These are phyloP conservation scores for Probosciger aterrimus DNA, from an alignment of 2,113 vertebrate species.

Conservation along the genomic window DNA sequence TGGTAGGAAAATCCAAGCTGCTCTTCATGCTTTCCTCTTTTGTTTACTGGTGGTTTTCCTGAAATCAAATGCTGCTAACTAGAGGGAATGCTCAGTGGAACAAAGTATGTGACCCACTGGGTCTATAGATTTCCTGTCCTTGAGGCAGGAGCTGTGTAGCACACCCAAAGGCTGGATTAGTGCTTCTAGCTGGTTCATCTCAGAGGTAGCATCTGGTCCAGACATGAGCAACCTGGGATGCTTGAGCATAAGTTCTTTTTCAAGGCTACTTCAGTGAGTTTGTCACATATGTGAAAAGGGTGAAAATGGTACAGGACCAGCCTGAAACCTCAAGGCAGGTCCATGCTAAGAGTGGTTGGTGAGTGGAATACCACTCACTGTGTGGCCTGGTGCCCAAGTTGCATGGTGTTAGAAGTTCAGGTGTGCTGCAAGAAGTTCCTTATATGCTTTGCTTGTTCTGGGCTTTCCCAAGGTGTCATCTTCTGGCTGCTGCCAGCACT, in stretches of 20 bases:
- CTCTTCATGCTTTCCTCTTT: not conserved
- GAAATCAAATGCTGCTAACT: not conserved
- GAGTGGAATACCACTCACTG: not conserved
- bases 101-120: rapidly evolving
- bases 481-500: not conserved
- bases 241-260: not conserved
- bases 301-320: not conserved
- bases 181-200: not conserved
- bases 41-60: not conserved
- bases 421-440: not conserved
- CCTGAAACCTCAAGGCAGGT: not conserved
- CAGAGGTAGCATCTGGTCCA: not conserved
- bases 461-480: not conserved
- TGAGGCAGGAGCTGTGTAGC: not conserved
- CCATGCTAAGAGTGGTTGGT: rapidly evolving
- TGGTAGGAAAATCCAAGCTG: not conserved
- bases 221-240: rapidly evolving
- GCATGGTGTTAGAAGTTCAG: not conserved
- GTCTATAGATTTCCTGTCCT: not conserved
- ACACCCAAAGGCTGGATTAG: rapidly evolving
- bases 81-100: not conserved
- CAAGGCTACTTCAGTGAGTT: not conserved
- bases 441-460: not conserved
- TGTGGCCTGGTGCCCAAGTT: not conserved
- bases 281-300: not conserved